phyloP scores from a whole-genome alignment of 2,797 vertebrate species.

The Leontocebus nigricollis region DNA sequence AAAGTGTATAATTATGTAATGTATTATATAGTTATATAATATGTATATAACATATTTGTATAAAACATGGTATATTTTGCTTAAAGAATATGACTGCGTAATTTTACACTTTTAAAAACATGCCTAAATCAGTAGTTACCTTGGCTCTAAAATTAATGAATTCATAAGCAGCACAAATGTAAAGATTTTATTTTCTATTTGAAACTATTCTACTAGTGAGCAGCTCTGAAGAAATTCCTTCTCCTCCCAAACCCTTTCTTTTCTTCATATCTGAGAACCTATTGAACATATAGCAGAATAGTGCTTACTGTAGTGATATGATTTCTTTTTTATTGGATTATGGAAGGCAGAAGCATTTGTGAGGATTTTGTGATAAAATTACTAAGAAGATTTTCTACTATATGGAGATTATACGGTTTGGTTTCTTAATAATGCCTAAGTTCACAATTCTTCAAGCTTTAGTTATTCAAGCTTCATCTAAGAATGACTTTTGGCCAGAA shows the following conservation, averaged over 20 bases:
- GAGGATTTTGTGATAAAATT: conserved; percentile 12
- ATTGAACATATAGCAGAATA: neutral
- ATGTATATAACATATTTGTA: neutral
- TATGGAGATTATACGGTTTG: neutral
- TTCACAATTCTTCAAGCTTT: neutral
- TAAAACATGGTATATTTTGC: neutral
- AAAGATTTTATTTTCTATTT: conserved; percentile 23
- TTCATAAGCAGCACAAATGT: neutral
- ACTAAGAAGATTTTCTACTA: conserved; percentile 39
- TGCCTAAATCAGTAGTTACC: neutral
- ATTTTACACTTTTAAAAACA: neutral
- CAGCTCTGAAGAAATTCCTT: neutral
- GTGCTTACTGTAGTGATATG: neutral
- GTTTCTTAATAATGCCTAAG: conserved; percentile 14
- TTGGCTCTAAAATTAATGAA: neutral
- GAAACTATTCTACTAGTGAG: neutral
- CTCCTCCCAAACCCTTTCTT: neutral
- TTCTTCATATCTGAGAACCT: neutral
- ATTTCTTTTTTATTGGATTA: neutral
- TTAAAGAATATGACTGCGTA: neutral
- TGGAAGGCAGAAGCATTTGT: neutral
- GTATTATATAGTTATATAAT: neutral
- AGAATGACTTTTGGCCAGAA: neutral
- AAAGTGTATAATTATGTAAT: neutral
- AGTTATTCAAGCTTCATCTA: neutral